Percentiles rank a stretch among this genome's conserved stretches.
phyloP scores from a whole-genome alignment of 1,140 invertebrate species.

The Mactra quadrangularis region DNA sequence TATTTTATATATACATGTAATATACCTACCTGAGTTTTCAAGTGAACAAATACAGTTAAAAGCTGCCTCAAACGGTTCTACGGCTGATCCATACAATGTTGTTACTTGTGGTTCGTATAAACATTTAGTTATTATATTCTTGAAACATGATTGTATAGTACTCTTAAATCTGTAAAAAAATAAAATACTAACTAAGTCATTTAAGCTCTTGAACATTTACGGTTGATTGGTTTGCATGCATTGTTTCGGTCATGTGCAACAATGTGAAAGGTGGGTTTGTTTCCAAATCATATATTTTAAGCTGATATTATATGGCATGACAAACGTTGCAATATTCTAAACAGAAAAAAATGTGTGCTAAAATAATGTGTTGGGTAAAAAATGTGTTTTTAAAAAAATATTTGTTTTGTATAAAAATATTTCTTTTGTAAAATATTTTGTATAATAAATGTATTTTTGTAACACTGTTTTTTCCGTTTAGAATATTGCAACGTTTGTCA shows the following conservation, averaged over 20 bases:
- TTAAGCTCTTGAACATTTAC: not conserved
- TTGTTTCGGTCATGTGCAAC: not conserved
- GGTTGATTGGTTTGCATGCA: not conserved
- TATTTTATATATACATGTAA: not conserved
- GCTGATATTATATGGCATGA: no score
- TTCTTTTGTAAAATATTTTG: no score
- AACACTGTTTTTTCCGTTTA: no score
- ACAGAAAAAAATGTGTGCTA: no score
- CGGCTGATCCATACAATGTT: conserved; percentile 24
- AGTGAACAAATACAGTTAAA: conserved; percentile 30
- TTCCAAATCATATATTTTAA: no score
- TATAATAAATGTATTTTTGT: no score
- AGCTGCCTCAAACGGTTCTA: conserved; percentile 16
- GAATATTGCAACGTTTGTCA: no score
- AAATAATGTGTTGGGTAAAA: no score
- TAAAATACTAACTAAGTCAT: no score
- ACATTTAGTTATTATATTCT: conserved; percentile 33
- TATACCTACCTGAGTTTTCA: conserved; percentile 20
- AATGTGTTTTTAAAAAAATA: no score
- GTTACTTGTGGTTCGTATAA: conserved; percentile 44
- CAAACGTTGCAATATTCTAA: no score
- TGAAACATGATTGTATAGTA: conserved; percentile 24
- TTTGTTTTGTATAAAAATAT: no score
- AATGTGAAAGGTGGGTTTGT: not conserved
- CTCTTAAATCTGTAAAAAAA: conserved; percentile 9